Conservation (phyloP, 2,113 vertebrate genomes). For the Gallinago media region DNA sequence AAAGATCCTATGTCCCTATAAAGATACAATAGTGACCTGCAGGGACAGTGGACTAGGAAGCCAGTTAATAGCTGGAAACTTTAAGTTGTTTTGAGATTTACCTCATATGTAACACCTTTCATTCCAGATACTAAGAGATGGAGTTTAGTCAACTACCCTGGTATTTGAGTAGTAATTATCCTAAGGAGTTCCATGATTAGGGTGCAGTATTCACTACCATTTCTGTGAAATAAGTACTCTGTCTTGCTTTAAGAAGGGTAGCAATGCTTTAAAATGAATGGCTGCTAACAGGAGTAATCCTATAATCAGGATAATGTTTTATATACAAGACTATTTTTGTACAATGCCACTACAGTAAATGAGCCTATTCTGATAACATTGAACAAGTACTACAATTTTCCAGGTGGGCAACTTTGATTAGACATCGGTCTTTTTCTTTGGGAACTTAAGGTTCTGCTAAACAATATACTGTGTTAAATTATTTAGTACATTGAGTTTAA, state of each 20-base stretch:
- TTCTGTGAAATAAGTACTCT: neutral
- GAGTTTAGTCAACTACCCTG: neutral
- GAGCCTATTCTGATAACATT: constrained; percentile 34
- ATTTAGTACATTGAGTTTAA: constrained; percentile 17
- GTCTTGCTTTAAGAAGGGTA: neutral
- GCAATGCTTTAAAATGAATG: neutral
- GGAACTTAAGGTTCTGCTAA: neutral
- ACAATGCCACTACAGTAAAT: neutral
- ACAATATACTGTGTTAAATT: constrained; percentile 7
- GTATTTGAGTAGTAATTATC: neutral
- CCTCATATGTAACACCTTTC: neutral
- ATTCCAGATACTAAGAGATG: neutral
- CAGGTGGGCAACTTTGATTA: constrained; percentile 57
- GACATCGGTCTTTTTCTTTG: constrained; percentile 9
- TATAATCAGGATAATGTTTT: constrained; percentile 29
- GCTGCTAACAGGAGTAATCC: neutral
- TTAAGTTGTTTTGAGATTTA: neutral
- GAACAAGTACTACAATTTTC: constrained; percentile 62
- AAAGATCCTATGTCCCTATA: no score
- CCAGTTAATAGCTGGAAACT: neutral
- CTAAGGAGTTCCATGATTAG: neutral
- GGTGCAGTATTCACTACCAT: neutral
- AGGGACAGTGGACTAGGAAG: neutral
- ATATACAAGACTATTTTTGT: constrained; percentile 2
- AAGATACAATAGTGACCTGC: no score